Conservation (phyloP, 2,113 vertebrate genomes). For the Australoheros scitulus region DNA sequence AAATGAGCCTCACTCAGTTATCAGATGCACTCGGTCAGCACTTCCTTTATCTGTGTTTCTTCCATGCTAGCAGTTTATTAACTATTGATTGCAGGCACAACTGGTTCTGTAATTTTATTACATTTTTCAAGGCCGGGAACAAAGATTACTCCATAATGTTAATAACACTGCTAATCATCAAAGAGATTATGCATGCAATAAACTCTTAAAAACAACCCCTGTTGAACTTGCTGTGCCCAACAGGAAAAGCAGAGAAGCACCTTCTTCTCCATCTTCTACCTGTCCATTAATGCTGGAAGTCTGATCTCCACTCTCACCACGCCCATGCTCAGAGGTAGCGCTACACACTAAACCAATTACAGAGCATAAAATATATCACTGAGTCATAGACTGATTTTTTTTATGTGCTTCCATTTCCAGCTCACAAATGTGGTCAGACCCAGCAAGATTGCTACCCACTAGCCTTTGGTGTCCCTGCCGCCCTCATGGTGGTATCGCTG, state of each 20-base stretch:
- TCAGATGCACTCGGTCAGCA: conserved; percentile 46
- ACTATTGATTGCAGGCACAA: conserved; percentile 12
- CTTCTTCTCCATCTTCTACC: conserved; percentile 97
- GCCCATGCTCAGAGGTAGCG: conserved; percentile 88
- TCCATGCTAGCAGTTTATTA: conserved; percentile 46
- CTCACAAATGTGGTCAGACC: conserved; percentile 84
- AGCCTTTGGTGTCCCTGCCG: conserved; percentile 94
- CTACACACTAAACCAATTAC: background rate
- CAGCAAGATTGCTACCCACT: conserved; percentile 88
- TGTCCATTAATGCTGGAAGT: conserved; percentile 93
- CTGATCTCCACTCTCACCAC: conserved; percentile 93
- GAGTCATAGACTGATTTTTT: background rate
- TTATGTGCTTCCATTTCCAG: conserved; percentile 74
- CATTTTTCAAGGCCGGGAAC: conserved; percentile 36
- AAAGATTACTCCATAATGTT: conserved; percentile 10
- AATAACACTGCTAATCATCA: background rate
- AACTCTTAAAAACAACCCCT: background rate
- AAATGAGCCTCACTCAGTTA: conserved; percentile 4
- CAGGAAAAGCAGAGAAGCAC: conserved; percentile 90
- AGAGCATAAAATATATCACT: background rate
- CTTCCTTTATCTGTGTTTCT: conserved; percentile 46
- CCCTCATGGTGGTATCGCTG: conserved; percentile 89
- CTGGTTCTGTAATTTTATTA: conserved; percentile 21
- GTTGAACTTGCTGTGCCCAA: conserved; percentile 20
- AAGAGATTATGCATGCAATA: background rate